Percentiles rank a stretch among this genome's conserved stretches.
phyloP scores from a whole-genome alignment of 2,888 invertebrate species.

The Eurytoma adleriae region DNA sequence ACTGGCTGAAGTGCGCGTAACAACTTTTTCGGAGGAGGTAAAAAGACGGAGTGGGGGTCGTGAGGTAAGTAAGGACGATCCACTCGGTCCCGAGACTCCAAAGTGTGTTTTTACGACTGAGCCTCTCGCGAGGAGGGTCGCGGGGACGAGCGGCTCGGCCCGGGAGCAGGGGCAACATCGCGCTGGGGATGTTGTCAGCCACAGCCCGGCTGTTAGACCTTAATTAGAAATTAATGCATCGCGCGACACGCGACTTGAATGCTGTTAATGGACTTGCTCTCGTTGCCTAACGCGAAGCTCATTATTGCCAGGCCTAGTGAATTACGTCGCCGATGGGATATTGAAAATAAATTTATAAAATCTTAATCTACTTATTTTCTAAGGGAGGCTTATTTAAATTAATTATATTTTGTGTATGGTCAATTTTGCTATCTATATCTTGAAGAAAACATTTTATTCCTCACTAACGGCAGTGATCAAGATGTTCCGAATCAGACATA shows the following conservation, averaged over 20 bases:
- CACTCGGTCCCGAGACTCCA: too few relatives aligned
- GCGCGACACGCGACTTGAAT: slow-evolving; percentile 64
- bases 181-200: slow-evolving; percentile 38
- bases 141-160: background rate
- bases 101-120: slow-evolving; percentile 26
- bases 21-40: too few relatives aligned
- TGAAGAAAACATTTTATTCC: too few relatives aligned
- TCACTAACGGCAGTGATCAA: too few relatives aligned
- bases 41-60: too few relatives aligned
- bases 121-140: background rate
- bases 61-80: too few relatives aligned
- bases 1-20: too few relatives aligned
- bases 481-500: too few relatives aligned
- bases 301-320: slow-evolving; percentile 42
- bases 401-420: too few relatives aligned
- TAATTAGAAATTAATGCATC: slow-evolving; percentile 72
- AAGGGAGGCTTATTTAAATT: too few relatives aligned
- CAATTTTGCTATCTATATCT: too few relatives aligned
- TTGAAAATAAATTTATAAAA: slow-evolving; percentile 6
- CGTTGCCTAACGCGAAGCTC: slow-evolving; percentile 38
- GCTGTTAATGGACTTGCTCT: slow-evolving; percentile 64
- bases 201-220: slow-evolving; percentile 61
- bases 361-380: too few relatives aligned
- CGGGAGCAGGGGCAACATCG: background rate
- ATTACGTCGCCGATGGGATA: slow-evolving; percentile 17